Base-by-base conservation (phyloP, 35 echinoderm and acorn worm species). In the Eucidaris tribuloides region DNA sequence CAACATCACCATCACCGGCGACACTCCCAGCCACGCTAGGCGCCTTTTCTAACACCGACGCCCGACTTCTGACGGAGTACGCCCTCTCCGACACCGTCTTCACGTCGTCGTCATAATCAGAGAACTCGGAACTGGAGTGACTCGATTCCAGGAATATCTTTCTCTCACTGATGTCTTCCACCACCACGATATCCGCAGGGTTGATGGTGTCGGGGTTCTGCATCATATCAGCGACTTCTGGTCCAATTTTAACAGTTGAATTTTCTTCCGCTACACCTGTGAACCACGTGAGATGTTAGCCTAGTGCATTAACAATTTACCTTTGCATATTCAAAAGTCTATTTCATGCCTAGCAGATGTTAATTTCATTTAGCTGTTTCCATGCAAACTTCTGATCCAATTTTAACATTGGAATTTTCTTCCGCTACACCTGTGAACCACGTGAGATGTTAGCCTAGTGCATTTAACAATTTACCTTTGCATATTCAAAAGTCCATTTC, bases 231-330 rank as follows among this genome's bases (percentile, higher is more conserved):
- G 58, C 33, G 4, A 89, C 62, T 45, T 81, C 79, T 1, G 59
- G 58, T 2, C 56, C 86, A 49, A 89, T 65, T 58, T 81, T 79
- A 19, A 89, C 44, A 32, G 81, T 89, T 82, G 28, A 27, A 23
- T 89, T 89, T 71, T 81, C 86, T 71, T 79, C 71, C 17, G 78
- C 77, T 9, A 68, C 86, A 55, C 79, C 86, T 89, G 78, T 84
- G 25, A 43, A 46, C 49, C 62, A 31, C 9, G 62, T 65, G 17
- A 9, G 28, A 9, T 19, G n/a, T n/a, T n/a, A n/a, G n/a, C n/a
- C n/a, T n/a, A n/a, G n/a, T n/a, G n/a, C n/a, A 54, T 54, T 9
- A 13, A 54, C n/a, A 13, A 54, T 54, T 54, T n/a, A 54, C n/a
- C 9, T 11, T 54, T 54, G 49, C n/a, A 54, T 11, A 9, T 11